phyloP scores from a whole-genome alignment of 1,140 invertebrate genomes.

The Condylostylus longicornis region DNA sequence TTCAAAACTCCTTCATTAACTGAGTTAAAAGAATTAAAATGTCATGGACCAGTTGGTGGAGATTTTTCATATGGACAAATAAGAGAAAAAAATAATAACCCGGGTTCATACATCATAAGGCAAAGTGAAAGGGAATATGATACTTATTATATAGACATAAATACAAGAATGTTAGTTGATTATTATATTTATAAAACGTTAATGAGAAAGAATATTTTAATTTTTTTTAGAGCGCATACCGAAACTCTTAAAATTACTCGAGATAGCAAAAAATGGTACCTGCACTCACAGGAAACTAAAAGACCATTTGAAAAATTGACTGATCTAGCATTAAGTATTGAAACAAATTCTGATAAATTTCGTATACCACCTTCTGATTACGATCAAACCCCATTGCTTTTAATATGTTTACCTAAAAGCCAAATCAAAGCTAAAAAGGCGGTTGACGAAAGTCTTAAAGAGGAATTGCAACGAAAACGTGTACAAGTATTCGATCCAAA shows the following conservation, averaged over 20 bases:
- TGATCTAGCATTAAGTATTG: conserved; percentile 21
- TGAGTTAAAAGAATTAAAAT: conserved; percentile 55
- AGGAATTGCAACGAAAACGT: conserved; percentile 19
- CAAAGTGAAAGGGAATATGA: conserved; percentile 66
- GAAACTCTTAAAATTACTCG: conserved; percentile 49
- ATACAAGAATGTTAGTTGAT: conserved; percentile 39
- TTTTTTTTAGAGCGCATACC: conserved; percentile 40
- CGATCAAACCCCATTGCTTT: conserved; percentile 51
- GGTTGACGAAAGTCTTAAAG: conserved; percentile 21
- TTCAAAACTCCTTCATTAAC: conserved; percentile 59
- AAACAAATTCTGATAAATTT: conserved; percentile 14
- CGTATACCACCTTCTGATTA: conserved; percentile 70
- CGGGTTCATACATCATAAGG: conserved; percentile 63
- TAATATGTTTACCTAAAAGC: conserved; percentile 44
- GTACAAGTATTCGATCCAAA: conserved; percentile 30
- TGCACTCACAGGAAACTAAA: conserved; percentile 12
- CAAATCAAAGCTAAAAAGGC: conserved; percentile 27
- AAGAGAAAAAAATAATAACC: conserved; percentile 55
- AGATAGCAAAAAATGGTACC: conserved; percentile 17
- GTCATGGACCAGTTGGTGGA: conserved; percentile 75
- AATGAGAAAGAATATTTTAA: conserved; percentile 2
- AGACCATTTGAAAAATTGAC: conserved; percentile 14
- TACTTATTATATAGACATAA: conserved; percentile 65
- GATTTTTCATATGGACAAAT: conserved; percentile 72
- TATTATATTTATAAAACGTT: conserved; percentile 4